Percentiles rank a stretch among this genome's conserved stretches.
Evolutionary conservation across 2,888 invertebrate genomes (phyloP).

Genomic region (Campaea margaritaria): DNA sequence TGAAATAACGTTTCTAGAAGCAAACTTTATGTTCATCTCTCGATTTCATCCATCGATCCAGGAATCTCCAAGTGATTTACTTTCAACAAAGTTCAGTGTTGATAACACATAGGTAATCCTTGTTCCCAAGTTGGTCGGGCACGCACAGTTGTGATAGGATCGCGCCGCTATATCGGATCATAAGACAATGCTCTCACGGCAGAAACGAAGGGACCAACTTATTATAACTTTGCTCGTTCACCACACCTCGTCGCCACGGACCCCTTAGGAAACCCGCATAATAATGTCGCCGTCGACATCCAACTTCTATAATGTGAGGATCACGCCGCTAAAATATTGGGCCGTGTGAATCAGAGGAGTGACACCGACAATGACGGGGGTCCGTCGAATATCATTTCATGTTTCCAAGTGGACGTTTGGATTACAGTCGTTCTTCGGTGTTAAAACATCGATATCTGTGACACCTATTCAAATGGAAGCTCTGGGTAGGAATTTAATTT

Average conservation of each 20-base stretch:
- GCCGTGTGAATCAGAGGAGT: conserved; percentile 59
- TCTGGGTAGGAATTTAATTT: conserved; percentile 27
- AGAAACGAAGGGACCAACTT: conserved; percentile 69
- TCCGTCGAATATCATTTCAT: conserved; percentile 59
- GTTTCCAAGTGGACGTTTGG: conserved; percentile 52
- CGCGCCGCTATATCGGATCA: conserved; percentile 61
- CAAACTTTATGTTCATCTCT: conserved; percentile 1
- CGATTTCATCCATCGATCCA: conserved; percentile 4
- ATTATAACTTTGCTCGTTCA: conserved; percentile 80
- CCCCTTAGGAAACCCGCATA: conserved; percentile 70
- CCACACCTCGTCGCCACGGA: conserved; percentile 69
- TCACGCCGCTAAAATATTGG: conserved; percentile 67
- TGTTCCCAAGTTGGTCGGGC: conserved; percentile 39
- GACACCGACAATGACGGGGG: conserved; percentile 60
- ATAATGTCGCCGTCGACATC: conserved; percentile 65
- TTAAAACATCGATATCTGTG: conserved; percentile 32
- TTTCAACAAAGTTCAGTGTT: conserved; percentile 22
- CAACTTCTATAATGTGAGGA: conserved; percentile 65
- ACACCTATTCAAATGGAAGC: conserved; percentile 32
- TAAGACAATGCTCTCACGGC: conserved; percentile 66
- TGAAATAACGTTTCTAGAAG: neutral
- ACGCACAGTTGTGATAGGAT: conserved; percentile 47
- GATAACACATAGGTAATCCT: conserved; percentile 37
- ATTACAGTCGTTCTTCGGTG: conserved; percentile 40
- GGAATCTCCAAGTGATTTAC: conserved; percentile 16